phyloP scores from a whole-genome alignment of 2,113 vertebrate genomes.

The Tringa solitaria region DNA sequence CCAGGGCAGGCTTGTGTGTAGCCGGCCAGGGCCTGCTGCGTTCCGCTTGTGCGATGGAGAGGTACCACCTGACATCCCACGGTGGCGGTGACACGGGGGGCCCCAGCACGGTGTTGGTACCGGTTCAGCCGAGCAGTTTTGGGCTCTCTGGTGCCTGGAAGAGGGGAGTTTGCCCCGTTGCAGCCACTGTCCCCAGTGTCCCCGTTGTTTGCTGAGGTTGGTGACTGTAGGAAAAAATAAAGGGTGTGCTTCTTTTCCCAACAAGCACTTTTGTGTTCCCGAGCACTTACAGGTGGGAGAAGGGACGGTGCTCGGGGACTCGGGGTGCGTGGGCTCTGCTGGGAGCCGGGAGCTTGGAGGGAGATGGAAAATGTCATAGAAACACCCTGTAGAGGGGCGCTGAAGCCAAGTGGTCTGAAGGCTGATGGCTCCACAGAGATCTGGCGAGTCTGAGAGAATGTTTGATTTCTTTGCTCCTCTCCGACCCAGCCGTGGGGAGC shows the following conservation, averaged over 20 bases:
- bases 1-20: not conserved
- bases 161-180: not conserved
- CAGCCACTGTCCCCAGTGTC: rapidly evolving
- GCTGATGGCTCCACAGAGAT: not conserved
- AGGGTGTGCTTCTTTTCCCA: not conserved
- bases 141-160: not conserved
- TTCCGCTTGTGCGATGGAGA: not conserved
- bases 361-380: not conserved
- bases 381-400: not conserved
- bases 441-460: not conserved
- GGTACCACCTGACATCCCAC: rapidly evolving
- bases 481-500: not conserved
- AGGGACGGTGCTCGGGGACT: not conserved
- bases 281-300: not conserved
- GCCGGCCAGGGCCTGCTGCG: not conserved
- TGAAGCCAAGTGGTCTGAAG: not conserved
- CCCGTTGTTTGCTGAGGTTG: not conserved
- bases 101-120: not conserved
- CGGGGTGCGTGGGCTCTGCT: not conserved
- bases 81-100: rapidly evolving
- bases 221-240: not conserved
- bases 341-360: not conserved
- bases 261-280: rapidly evolving
- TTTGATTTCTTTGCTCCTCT: not conserved
- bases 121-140: not conserved